Conservation (phyloP, 2,113 vertebrate species). For the Herpetotheres cachinnans region DNA sequence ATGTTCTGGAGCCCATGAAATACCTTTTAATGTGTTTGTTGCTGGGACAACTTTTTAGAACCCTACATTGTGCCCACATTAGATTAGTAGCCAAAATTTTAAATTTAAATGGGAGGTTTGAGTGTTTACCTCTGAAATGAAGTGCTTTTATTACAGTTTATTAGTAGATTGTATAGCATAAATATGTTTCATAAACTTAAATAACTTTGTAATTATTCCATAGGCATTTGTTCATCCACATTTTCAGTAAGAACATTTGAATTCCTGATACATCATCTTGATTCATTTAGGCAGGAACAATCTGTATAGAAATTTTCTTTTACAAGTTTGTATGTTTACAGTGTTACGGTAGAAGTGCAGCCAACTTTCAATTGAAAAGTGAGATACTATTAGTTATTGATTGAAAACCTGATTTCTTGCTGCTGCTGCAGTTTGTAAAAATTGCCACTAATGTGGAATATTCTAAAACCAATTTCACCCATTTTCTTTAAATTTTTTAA, state of each 20-base stretch:
- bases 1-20: not conserved
- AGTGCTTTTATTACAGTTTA: not conserved
- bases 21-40: not conserved
- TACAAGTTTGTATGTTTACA: not conserved
- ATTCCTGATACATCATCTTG: not conserved
- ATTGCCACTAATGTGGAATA: not conserved
- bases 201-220: not conserved
- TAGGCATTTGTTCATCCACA: not conserved
- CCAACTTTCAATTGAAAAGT: not conserved
- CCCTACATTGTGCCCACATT: fast-evolving
- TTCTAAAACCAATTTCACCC: not conserved
- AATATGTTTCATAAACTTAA: not conserved
- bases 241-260: not conserved
- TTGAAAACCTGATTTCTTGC: not conserved
- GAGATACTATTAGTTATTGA: not conserved
- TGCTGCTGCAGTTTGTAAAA: not conserved
- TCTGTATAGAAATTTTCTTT: not conserved
- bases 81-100: not conserved
- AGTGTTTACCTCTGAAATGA: not conserved
- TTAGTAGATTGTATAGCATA: not conserved
- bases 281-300: not conserved
- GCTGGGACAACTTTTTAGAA: not conserved
- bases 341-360: not conserved
- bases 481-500: not conserved
- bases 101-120: not conserved